Conservation (phyloP, 1,140 invertebrate species). For the Vollenhovia emeryi region DNA sequence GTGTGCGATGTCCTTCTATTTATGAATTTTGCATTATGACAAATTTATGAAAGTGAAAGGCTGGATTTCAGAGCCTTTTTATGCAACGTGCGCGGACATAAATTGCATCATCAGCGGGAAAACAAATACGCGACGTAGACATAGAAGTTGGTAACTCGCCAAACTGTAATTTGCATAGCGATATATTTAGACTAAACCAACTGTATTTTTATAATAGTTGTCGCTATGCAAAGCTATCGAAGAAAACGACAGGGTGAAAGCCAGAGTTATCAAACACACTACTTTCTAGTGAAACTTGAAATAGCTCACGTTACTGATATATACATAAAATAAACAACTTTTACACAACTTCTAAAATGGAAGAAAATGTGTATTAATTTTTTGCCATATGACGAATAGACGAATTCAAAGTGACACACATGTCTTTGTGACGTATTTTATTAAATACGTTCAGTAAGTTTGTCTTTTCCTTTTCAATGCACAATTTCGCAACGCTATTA, state of each 20-base stretch:
- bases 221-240: not conserved
- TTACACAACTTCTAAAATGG: not conserved
- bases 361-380: not conserved
- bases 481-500: not conserved
- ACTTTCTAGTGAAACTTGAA: conserved; percentile 24
- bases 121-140: not conserved
- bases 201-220: not conserved
- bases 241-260: conserved; percentile 1
- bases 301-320: not conserved
- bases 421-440: not conserved
- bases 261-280: not conserved
- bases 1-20: not conserved
- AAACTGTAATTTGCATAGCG: not conserved
- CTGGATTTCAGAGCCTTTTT: not conserved
- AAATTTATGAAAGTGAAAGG: not conserved
- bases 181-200: conserved; percentile 13
- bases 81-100: not conserved
- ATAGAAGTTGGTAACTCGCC: conserved; percentile 28
- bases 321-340: not conserved
- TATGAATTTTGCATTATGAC: not conserved
- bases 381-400: not conserved
- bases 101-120: not conserved
- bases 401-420: not conserved
- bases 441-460: not conserved
- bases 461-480: not conserved